Evolutionary conservation across 2,113 vertebrate species (phyloP).

Genomic region (Rhodinocichla rosea): DNA sequence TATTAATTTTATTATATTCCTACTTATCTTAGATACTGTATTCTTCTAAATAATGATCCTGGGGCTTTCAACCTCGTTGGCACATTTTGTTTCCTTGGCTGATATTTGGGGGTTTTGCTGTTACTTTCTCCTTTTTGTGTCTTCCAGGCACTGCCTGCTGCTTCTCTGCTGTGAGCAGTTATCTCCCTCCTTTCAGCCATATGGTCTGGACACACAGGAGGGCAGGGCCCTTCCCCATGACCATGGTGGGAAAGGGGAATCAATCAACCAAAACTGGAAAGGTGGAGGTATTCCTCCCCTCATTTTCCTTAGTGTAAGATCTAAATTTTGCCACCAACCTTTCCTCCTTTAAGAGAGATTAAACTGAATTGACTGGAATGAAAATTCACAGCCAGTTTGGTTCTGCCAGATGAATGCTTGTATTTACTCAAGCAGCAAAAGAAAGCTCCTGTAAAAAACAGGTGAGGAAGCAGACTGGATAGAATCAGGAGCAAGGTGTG

Average conservation of each 20-base stretch:
- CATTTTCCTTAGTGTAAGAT: background rate
- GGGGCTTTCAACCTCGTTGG: background rate
- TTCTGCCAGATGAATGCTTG: background rate
- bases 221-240: background rate
- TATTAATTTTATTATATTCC: constrained; percentile 1
- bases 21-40: background rate
- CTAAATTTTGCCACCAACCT: background rate
- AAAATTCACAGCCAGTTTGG: background rate
- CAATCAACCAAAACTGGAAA: background rate
- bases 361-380: background rate
- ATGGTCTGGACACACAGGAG: background rate
- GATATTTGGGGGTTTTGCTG: background rate
- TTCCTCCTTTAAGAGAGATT: background rate
- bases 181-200: background rate
- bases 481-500: background rate
- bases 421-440: background rate
- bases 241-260: background rate
- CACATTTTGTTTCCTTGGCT: background rate
- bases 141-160: background rate
- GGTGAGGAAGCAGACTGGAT: background rate
- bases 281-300: background rate
- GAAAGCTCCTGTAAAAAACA: background rate
- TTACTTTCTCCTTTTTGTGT: background rate
- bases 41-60: background rate
- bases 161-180: background rate